Base-by-base conservation (phyloP, 2,113 vertebrate genomes). In the Pithys albifrons region DNA sequence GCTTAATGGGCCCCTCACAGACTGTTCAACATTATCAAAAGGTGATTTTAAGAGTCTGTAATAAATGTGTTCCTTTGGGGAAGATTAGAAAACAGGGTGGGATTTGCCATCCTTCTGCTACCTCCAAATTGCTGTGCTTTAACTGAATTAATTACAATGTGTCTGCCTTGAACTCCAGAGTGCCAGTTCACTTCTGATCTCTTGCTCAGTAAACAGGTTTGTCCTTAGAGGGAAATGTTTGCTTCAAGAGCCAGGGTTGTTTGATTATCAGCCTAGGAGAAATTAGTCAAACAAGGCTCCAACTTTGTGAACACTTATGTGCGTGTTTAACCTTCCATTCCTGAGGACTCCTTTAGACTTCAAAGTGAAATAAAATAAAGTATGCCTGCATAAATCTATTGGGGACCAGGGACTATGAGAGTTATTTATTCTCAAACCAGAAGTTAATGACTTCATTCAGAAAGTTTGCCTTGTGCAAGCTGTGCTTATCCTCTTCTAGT, bases 1-100 rank as follows among this genome's bases (percentile, higher is more conserved):
- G 65, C 57, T 94, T 94, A 95, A 97, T 96, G 69, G 90, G 90
- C 96, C 93, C 93, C 95, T 93, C n/a, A 75, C 93, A 97, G 93
- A 89, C 95, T 96, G 85, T 96, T 96, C 85, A 87, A 37, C 25
- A 7, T 91, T 96, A 94, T 95, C 96, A 96, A 92, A 95, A 96
- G 91, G 90, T 96, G 93, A 96, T 96, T 97, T 97, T 96, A 96
- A 86, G 96, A 92, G 83, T 95, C 90, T 81, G 79, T 86, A 94
- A 94, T 95, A 96, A 96, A 97, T 95, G 88, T 1, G 52, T 81
- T 96, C 96, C 93, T 96, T 93, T 93, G 96, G 93, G 96, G 73
- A 93, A 96, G 83, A 93, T 96, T 78, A 91, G 73, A 76, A 91
- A 94, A 93, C 49, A 74, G 83, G 83, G 80, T 94, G 95, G 80